phyloP scores from a whole-genome alignment of 2,113 vertebrate species.

The Misgurnus anguillicaudatus region DNA sequence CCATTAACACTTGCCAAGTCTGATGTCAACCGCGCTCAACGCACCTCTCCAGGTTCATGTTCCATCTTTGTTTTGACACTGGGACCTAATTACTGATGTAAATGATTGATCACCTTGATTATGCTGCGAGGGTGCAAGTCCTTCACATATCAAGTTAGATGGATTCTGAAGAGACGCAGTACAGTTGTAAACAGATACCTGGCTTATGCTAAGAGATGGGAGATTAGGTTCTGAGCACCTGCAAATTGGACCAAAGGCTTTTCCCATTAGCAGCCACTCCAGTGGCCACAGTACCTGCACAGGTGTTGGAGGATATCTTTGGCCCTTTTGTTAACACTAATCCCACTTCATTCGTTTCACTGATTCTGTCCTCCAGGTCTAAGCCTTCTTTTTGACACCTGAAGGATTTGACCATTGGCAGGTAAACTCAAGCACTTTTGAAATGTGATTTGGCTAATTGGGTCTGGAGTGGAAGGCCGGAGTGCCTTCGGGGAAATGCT shows the following conservation, averaged over 20 bases:
- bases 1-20: conserved; percentile 64
- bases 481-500: conserved; percentile 56
- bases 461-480: conserved; percentile 73
- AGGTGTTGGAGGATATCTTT: conserved; percentile 71
- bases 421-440: conserved; percentile 70
- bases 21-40: conserved; percentile 69
- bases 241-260: conserved; percentile 67
- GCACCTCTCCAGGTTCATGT: conserved; percentile 64
- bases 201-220: conserved; percentile 59
- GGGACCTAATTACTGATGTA: conserved; percentile 77
- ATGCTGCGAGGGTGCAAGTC: conserved; percentile 60
- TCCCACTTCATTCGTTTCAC: conserved; percentile 65
- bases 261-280: conserved; percentile 61
- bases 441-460: conserved; percentile 80
- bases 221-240: conserved; percentile 75
- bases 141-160: conserved; percentile 58
- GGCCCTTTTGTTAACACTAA: conserved; percentile 75
- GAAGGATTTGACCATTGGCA: conserved; percentile 65
- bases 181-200: conserved; percentile 68
- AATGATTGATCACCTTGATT: conserved; percentile 80
- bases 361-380: conserved; percentile 58
- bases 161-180: conserved; percentile 54
- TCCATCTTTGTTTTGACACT: conserved; percentile 82
- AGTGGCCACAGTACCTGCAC: conserved; percentile 62
- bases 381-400: conserved; percentile 67